phyloP scores from a whole-genome alignment of 2,888 invertebrate species.

The Phaedon cochleariae region DNA sequence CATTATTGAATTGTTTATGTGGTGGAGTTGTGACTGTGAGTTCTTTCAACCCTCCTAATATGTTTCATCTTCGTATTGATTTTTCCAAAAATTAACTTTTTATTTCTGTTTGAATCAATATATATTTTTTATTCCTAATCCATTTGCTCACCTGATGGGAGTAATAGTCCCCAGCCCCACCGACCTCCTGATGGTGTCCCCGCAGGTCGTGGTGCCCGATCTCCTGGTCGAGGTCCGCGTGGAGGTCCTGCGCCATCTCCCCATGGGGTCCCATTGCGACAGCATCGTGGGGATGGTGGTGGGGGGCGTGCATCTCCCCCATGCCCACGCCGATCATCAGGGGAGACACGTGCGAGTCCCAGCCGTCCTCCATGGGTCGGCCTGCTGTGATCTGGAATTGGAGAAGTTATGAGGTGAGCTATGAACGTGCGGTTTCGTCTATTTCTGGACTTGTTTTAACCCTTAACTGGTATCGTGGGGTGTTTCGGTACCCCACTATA shows the following conservation, averaged over 20 bases:
- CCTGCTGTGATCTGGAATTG: background rate
- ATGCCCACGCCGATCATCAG: conserved; percentile 62
- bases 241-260: conserved; percentile 54
- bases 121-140: too few relatives aligned
- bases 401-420: too few relatives aligned
- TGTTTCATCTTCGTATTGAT: too few relatives aligned
- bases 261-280: conserved; percentile 31
- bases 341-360: conserved; percentile 62
- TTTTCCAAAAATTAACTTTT: too few relatives aligned
- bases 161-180: conserved; percentile 42
- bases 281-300: conserved; percentile 46
- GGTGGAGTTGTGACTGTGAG: too few relatives aligned
- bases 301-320: conserved; percentile 52
- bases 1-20: too few relatives aligned
- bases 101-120: too few relatives aligned
- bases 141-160: conserved; percentile 45
- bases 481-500: too few relatives aligned
- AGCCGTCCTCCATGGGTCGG: conserved; percentile 60
- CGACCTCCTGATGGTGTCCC: conserved; percentile 37
- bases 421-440: too few relatives aligned
- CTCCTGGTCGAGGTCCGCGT: conserved; percentile 44
- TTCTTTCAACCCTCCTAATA: too few relatives aligned
- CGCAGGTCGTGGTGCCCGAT: conserved; percentile 27
- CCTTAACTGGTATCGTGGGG: too few relatives aligned
- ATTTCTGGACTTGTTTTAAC: too few relatives aligned